Base-by-base conservation (phyloP, 2,113 vertebrate species). In the Struthio camelus region DNA sequence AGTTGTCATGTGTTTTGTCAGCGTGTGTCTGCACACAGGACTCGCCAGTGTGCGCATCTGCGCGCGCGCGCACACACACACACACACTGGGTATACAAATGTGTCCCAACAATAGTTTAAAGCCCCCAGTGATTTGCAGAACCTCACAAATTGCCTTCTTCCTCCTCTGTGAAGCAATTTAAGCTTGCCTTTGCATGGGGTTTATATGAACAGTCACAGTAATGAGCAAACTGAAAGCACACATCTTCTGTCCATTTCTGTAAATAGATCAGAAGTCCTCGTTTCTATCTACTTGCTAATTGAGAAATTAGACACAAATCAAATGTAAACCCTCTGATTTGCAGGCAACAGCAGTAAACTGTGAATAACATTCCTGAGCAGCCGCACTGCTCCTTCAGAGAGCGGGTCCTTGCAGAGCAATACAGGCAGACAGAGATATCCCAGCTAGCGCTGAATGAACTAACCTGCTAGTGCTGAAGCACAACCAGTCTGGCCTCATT, bases 321-420 rank as follows among this genome's bases (percentile, higher is more conserved):
- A 23, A 11, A 61, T 50, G 62, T 25, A 80, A 81, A 78, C 40
- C 69, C 38, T 53, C 9, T 0, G 1, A 4, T 76, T 25, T 69
- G 30, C 36, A 56, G 65, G 48, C 56, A 40, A 3, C 14, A 1
- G 7, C 18, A 38, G 58, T 1, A 6, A 36, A 77, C 53, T 14
- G 2, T 22, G 48, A 14, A 40, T 40, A 83, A 16, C 48, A 20
- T 25, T 62, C 28, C 32, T 1, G 2, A n/a, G 30, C 67, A 38
- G 7, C 65, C 1, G 0, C 0, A 1, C 30, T 28, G 81, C 81
- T 50, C 58, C 86, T 42, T 4, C 56, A 8, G 56, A 7, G 42
- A 44, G 36, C 0, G 1, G 64, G 56, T 53, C 53, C 14, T 12
- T 0, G 0, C 56, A 28, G 34, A 4, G 2, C 5, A 0, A 70